Evolutionary conservation across 1,140 invertebrate genomes (phyloP).

Genomic region (Asbolus verrucosus): DNA sequence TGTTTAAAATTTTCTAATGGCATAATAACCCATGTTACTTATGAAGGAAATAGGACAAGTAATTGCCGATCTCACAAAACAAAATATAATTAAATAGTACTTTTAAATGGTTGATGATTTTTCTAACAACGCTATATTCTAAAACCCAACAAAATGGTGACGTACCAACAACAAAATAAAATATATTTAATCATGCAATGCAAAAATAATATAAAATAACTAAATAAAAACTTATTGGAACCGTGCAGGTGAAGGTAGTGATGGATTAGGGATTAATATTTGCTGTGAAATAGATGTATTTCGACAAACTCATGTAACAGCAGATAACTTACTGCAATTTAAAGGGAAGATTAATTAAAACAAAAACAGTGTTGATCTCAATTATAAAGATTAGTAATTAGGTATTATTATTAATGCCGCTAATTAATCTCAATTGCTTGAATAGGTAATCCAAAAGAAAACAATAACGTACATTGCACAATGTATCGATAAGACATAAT

Average conservation of each 20-base stretch:
- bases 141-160: too few species aligned
- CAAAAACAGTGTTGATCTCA: not conserved
- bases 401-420: not conserved
- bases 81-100: too few species aligned
- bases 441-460: too few species aligned
- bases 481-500: slow-evolving; percentile 8
- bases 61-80: too few species aligned
- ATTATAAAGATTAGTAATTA: slow-evolving; percentile 5
- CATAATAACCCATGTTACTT: too few species aligned
- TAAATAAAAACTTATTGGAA: slow-evolving; percentile 33
- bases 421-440: not conserved
- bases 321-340: slow-evolving; percentile 9
- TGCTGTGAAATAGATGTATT: too few species aligned
- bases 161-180: too few species aligned
- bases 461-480: not conserved
- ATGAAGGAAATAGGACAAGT: too few species aligned
- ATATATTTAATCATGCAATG: slow-evolving; percentile 13
- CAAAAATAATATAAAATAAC: slow-evolving; percentile 3
- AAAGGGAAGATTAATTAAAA: slow-evolving; percentile 16
- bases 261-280: slow-evolving; percentile 31
- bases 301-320: not conserved
- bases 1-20: too few species aligned
- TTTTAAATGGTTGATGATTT: not conserved
- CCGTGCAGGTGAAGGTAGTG: slow-evolving; percentile 40
- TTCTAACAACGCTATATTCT: slow-evolving; percentile 1